Conservation (phyloP, 2,113 vertebrate genomes). For the Andinoacara biseriatus region DNA sequence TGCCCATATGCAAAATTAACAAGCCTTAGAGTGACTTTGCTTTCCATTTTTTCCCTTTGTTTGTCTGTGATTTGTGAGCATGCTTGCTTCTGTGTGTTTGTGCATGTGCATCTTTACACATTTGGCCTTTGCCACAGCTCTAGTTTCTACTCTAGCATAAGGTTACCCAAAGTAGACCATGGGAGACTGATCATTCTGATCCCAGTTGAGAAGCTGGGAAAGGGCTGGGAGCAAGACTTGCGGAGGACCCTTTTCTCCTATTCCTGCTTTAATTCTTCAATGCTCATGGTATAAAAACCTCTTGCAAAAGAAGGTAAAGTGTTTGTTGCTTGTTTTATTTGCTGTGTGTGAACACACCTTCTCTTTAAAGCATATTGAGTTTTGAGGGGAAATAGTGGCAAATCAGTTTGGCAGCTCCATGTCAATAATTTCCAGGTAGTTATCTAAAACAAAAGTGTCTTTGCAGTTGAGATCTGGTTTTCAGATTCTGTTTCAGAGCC, state of each 20-base stretch:
- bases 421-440: constrained; percentile 8
- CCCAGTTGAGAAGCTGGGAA: constrained; percentile 52
- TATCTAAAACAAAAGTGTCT: background rate
- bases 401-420: background rate
- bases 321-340: background rate
- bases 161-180: constrained; percentile 72
- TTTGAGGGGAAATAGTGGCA: background rate
- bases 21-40: background rate
- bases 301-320: constrained; percentile 53
- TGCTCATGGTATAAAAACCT: background rate
- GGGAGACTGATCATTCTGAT: constrained; percentile 69
- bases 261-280: background rate
- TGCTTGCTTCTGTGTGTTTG: constrained; percentile 11
- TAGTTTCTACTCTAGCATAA: constrained; percentile 77
- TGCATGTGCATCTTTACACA: constrained; percentile 21
- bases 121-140: constrained; percentile 69
- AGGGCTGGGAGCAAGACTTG: constrained; percentile 24
- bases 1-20: background rate
- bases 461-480: background rate
- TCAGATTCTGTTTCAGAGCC: constrained; percentile 9
- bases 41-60: constrained; percentile 36
- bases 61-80: constrained; percentile 34
- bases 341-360: background rate
- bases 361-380: background rate
- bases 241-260: background rate